phyloP scores from a whole-genome alignment of 2,113 vertebrate species.

The Cinclus cinclus region DNA sequence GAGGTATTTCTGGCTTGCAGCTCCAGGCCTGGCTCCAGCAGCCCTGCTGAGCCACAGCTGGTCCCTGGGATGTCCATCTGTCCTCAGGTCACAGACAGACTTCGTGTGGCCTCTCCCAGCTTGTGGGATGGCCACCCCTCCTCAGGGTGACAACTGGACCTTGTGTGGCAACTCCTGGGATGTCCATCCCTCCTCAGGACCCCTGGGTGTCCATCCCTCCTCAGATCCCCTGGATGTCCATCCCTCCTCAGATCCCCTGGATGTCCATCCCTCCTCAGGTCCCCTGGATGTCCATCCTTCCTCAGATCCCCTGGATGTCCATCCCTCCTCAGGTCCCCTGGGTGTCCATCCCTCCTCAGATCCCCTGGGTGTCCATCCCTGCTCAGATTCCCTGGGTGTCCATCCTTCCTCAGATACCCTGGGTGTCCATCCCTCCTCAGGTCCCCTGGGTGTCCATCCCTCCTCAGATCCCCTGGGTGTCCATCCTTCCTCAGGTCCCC shows the following conservation, averaged over 20 bases:
- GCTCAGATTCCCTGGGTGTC: background rate
- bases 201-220: too few species aligned
- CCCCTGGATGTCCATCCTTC: too few species aligned
- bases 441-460: too few species aligned
- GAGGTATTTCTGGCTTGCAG: background rate
- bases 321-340: background rate
- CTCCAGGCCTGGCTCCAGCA: background rate
- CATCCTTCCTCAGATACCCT: background rate
- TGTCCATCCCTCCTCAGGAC: too few species aligned
- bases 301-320: too few species aligned
- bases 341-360: background rate
- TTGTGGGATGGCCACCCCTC: background rate
- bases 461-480: too few species aligned
- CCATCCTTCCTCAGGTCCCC: background rate
- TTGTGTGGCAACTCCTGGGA: background rate
- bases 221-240: too few species aligned
- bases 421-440: background rate
- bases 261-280: background rate
- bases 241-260: too few species aligned
- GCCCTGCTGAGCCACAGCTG: background rate
- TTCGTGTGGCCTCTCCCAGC: background rate
- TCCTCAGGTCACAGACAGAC: background rate
- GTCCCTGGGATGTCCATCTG: background rate
- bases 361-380: background rate
- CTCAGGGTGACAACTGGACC: rapidly evolving